These are phyloP conservation scores for Belonocnema kinseyi DNA, from an alignment of 1,140 invertebrate genomes.

Conservation along the genomic window DNA sequence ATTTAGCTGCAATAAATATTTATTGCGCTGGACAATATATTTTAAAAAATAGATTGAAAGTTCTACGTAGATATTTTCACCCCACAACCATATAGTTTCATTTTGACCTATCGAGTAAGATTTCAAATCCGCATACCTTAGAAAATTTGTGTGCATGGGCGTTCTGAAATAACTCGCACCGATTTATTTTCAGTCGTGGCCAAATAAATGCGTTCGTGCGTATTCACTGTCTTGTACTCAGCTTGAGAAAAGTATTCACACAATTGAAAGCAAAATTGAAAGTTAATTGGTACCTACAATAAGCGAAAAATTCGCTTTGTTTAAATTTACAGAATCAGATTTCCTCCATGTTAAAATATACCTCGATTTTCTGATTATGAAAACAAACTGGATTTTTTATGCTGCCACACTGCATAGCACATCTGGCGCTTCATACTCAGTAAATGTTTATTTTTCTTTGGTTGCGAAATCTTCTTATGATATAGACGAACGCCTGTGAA, in stretches of 20 bases:
- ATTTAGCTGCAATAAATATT: no score
- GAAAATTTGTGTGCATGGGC: constrained; percentile 34
- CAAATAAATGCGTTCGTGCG: constrained; percentile 52
- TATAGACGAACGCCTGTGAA: background rate
- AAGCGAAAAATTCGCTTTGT: background rate
- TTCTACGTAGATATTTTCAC: background rate
- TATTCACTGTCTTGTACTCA: constrained; percentile 45
- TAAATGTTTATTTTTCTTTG: constrained; percentile 17
- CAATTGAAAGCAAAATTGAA: constrained; percentile 51
- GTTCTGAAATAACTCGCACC: constrained; percentile 58
- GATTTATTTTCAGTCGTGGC: constrained; percentile 58
- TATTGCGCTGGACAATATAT: no score
- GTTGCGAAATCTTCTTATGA: background rate
- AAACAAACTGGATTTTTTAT: constrained; percentile 18
- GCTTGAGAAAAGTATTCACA: background rate
- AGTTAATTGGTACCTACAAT: background rate
- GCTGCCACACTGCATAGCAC: no score
- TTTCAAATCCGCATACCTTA: background rate
- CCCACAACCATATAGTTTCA: background rate
- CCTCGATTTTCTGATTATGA: constrained; percentile 14
- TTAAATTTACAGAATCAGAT: background rate
- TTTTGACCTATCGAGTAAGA: background rate
- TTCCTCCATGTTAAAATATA: background rate
- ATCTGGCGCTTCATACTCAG: background rate
- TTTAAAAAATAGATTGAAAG: no score